Base-by-base conservation (phyloP, 2,888 invertebrate genomes). In the Melanchra persicariae region DNA sequence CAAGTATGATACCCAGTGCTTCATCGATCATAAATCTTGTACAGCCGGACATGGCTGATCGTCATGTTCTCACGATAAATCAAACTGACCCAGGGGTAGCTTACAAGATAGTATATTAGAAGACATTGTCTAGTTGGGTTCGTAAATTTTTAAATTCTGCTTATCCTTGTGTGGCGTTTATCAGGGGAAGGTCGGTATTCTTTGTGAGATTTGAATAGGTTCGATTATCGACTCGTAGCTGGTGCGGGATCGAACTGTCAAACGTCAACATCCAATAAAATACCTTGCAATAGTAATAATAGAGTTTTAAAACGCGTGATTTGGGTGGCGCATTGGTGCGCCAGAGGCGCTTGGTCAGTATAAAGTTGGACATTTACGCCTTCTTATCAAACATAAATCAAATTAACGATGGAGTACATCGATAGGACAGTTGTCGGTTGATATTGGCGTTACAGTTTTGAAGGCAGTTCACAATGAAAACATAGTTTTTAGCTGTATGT, bases 41-140 rank as follows among this genome's bases (percentile, higher is more conserved):
- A 83, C 84, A 82, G 85, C 81, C 85, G 87, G 85, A 87, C 87
- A 81, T 86, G 79, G 83, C 76, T 85, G 75, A 81, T 82, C 86
- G 88, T 91, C 93, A 93, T 93, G 94, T 94, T 94, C 94, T 67
- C 94, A 94, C 93, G 85, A 95, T 94, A 94, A 93, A 94, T 95
- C 94, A 94, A 72, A 88, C 78, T 82, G 86, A 84, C 86, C 86
- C 52, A 1, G 10, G 70, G 79, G 81, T 69, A 63, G 1, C 10
- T 49, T 57, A 10, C 26, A 19, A 37, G 57, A 37, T 45, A 69
- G 77, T 84, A 84, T 89, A 91, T 92, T 88, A 88, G 85, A 78
- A 86, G 61, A 88, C 87, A 78, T 83, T 85, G 77, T 81, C 58
- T 65, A 45, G 40, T 12, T 10, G 26, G 1, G 26, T 66, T 70